These are phyloP conservation scores for Drosophila pegasa DNA, from an alignment of 2,888 invertebrate genomes.

Conservation along the genomic window DNA sequence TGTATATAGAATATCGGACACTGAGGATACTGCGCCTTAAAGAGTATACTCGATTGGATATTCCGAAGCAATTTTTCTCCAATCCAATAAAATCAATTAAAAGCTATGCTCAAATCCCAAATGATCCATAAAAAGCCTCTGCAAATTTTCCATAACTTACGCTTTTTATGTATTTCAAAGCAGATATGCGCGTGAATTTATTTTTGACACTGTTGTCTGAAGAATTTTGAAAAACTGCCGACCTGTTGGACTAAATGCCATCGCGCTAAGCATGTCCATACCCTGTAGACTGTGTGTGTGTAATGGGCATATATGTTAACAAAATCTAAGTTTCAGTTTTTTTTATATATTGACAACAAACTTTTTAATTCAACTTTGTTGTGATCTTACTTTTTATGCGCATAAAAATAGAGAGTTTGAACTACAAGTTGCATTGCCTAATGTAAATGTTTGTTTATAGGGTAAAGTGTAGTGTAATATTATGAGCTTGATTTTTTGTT, in stretches of 20 bases:
- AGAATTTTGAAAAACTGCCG: slow-evolving; percentile 72
- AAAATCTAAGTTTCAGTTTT: background rate
- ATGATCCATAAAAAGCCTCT: slow-evolving; percentile 61
- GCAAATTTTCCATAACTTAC: slow-evolving; percentile 68
- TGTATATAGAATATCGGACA: background rate
- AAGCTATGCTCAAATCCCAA: slow-evolving; percentile 64
- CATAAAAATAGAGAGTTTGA: too few species aligned
- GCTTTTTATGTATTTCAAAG: slow-evolving; percentile 25
- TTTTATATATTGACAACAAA: background rate
- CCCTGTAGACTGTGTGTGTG: background rate
- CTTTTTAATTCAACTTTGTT: background rate
- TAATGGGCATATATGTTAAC: background rate
- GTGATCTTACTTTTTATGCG: background rate
- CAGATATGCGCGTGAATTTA: slow-evolving; percentile 47
- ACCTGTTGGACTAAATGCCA: slow-evolving; percentile 40
- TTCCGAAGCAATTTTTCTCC: slow-evolving; percentile 10
- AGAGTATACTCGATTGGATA: slow-evolving; percentile 10
- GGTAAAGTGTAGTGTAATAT: background rate
- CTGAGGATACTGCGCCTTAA: background rate
- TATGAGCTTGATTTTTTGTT: background rate
- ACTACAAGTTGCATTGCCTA: too few species aligned
- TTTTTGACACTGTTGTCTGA: slow-evolving; percentile 63
- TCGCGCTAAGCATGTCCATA: slow-evolving; percentile 17
- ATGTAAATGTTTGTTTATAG: background rate
- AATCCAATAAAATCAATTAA: slow-evolving; percentile 60